Conservation (phyloP, 1,140 invertebrate genomes). For the Nilaparvata lugens region DNA sequence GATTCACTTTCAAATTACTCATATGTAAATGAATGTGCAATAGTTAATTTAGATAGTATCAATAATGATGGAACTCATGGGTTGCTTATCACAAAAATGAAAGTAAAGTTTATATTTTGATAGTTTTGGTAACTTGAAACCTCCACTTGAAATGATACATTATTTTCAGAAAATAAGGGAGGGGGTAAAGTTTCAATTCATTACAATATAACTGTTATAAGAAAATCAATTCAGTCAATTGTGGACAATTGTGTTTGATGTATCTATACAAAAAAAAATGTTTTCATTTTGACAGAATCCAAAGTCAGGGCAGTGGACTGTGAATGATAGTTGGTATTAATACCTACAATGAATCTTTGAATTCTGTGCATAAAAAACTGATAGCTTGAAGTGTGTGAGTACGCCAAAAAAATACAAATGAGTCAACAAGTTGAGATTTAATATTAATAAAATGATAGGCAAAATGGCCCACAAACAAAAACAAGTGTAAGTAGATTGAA, state of each 20-base stretch:
- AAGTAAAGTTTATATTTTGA: background rate
- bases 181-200: background rate
- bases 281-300: no score
- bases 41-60: slow-evolving; percentile 30
- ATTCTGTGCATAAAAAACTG: no score
- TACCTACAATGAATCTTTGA: no score
- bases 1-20: slow-evolving; percentile 17
- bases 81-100: slow-evolving; percentile 28
- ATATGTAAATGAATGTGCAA: slow-evolving; percentile 26
- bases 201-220: slow-evolving; percentile 3
- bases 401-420: no score
- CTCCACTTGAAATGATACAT: background rate
- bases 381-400: no score
- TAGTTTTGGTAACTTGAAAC: slow-evolving; percentile 6
- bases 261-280: background rate
- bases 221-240: background rate
- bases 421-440: no score
- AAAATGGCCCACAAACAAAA: no score
- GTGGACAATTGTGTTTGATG: slow-evolving; percentile 4
- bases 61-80: slow-evolving; percentile 29
- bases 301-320: no score
- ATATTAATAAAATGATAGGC: no score
- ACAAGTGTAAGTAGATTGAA: no score
- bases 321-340: no score
- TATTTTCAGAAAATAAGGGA: background rate